Base-by-base conservation (phyloP, 2,888 invertebrate genomes). In the Tiphia femorata region DNA sequence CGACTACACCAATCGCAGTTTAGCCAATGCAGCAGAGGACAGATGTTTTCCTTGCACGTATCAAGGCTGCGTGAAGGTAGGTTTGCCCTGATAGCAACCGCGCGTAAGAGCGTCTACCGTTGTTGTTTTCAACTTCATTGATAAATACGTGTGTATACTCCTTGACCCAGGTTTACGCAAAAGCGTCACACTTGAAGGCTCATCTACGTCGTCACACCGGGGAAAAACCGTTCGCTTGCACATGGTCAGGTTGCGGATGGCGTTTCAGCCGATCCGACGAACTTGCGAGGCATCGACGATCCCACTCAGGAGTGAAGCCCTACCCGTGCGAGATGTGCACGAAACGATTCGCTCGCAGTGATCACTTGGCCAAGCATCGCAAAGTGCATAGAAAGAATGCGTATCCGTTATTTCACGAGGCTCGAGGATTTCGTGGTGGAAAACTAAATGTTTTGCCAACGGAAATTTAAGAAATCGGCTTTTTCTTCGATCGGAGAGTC, bases 251-350 rank as follows among this genome's bases (percentile, higher is more conserved):
- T 37, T 97, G 97, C 82, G 89, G 90, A 25, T 97, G 97, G 97
- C 88, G 92, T 69, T 97, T 97, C 85, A 96, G 96, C 14, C 88
- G 97, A 53, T 97, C 97, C 0, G 97, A 97, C 81, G 97, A 97
- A 84, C 84, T 97, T 64, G 95, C 96, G 1, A 88, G 97, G 16
- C 97, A 97, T 82, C 90, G 93, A 49, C 88, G 97, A 63, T 96
- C 96, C n/a, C 97, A 97, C 84, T 96, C 96, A 0, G 97, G 97
- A 0, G 89, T 96, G 61, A 97, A 97, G 83, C 97, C 97, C 0
- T 97, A 97, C 84, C 89, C 91, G 55, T 98, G 97, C 83, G 87
- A 88, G 54, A 88, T 94, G 72, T 98, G 97, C 82, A 88, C 91
- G 43, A 97, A 97, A 84, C 88, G 91, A 61, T 98, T 98, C 84